Percentiles rank a stretch among this genome's conserved stretches.
Evolutionary conservation across 2,888 invertebrate genomes (phyloP).

Genomic region (Dryomyza anilis): DNA sequence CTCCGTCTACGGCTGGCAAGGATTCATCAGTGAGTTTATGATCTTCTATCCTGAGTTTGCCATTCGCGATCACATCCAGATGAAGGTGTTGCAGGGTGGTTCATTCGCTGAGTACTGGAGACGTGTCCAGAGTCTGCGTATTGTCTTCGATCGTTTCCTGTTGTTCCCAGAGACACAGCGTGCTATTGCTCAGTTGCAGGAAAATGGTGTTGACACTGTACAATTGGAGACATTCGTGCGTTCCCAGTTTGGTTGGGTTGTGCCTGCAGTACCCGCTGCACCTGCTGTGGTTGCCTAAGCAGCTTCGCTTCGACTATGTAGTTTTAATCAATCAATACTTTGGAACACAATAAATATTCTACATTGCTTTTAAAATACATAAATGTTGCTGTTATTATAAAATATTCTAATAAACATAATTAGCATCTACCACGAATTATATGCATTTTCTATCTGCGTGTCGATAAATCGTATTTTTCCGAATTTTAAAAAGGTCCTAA

Average conservation of each 20-base stretch:
- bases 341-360: too few species aligned
- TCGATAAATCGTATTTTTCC: too few species aligned
- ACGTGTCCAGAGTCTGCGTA: constrained; percentile 40
- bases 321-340: neutral
- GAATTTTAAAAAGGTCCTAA: too few species aligned
- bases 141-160: constrained; percentile 51
- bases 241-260: constrained; percentile 48
- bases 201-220: constrained; percentile 44
- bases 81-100: constrained; percentile 45
- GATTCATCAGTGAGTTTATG: constrained; percentile 50
- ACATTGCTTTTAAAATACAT: too few species aligned
- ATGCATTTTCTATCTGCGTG: too few species aligned
- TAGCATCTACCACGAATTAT: too few species aligned
- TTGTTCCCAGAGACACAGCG: constrained; percentile 40
- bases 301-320: neutral
- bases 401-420: too few species aligned
- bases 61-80: constrained; percentile 44
- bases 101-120: constrained; percentile 49
- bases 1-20: constrained; percentile 51
- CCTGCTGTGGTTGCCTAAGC: neutral
- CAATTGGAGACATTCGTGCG: constrained; percentile 51
- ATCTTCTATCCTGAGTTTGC: constrained; percentile 46
- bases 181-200: constrained; percentile 41
- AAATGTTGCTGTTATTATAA: too few species aligned
- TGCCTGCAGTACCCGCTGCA: constrained; percentile 29